Conservation (phyloP, 2,113 vertebrate species). For the Apteryx owenii region DNA sequence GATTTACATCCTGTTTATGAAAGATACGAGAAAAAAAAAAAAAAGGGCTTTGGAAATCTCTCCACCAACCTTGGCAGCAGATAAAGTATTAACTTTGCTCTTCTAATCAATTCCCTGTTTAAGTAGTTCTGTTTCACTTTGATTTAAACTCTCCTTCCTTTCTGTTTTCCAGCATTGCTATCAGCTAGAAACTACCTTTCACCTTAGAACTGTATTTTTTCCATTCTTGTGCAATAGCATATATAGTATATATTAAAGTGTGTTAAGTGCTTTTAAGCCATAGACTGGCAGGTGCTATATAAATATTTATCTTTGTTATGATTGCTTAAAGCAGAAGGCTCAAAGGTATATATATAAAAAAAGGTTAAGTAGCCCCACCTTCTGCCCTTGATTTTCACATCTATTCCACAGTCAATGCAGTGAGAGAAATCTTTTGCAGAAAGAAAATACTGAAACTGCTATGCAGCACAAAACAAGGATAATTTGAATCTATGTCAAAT, state of each 20-base stretch:
- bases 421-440: not conserved
- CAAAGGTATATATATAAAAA: not conserved
- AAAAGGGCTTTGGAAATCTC: constrained; percentile 9
- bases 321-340: constrained; percentile 28
- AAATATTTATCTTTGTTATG: constrained; percentile 51
- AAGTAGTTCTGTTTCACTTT: constrained; percentile 6
- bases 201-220: not conserved
- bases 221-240: not conserved
- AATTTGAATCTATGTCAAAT: not conserved
- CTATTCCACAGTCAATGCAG: constrained; percentile 2
- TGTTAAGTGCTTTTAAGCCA: constrained; percentile 12
- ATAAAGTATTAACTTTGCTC: not conserved
- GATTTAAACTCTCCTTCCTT: not conserved
- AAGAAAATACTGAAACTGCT: not conserved
- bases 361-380: not conserved
- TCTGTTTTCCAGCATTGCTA: constrained; percentile 2
- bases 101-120: not conserved
- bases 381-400: constrained; percentile 16
- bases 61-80: not conserved
- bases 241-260: not conserved
- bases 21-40: constrained; percentile 5
- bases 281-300: constrained; percentile 33
- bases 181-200: constrained; percentile 17
- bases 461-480: not conserved
- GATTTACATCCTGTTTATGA: constrained; percentile 19